A percentile compares a stretch with the other conserved stretches of the same genome.
These are phyloP conservation scores for Podocnemis expansa DNA, from an alignment of 2,113 vertebrate species.

Conservation along the genomic window DNA sequence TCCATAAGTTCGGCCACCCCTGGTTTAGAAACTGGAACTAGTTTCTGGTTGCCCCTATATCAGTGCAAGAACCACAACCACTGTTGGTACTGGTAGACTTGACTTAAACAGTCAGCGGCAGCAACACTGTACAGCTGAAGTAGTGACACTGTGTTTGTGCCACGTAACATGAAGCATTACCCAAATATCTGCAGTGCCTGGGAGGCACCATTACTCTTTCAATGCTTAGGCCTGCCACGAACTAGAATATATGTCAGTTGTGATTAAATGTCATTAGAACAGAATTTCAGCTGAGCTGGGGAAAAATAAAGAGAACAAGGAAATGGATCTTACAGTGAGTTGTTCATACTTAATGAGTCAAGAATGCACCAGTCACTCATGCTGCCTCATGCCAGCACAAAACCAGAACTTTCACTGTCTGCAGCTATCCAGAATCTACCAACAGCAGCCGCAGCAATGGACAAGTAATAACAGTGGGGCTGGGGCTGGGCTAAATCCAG, in stretches of 20 bases:
- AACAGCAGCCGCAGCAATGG: not conserved
- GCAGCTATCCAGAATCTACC: not conserved
- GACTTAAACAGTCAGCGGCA: not conserved
- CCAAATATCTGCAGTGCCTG: not conserved
- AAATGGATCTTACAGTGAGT: not conserved
- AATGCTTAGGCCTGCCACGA: not conserved
- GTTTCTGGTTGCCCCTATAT: not conserved
- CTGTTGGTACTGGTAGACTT: not conserved
- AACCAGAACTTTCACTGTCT: not conserved
- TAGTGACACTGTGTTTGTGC: not conserved
- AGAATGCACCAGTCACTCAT: not conserved
- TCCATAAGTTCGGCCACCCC: too few relatives aligned
- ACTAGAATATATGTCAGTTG: not conserved
- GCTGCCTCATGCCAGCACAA: not conserved
- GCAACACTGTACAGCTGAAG: not conserved
- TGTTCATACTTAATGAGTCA: not conserved
- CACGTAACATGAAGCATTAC: not conserved
- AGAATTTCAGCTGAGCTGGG: not conserved
- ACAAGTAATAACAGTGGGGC: not conserved
- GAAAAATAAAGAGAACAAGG: not conserved
- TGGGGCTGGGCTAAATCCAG: not conserved
- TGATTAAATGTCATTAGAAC: not conserved
- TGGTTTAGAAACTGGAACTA: not conserved
- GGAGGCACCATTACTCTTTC: not conserved
- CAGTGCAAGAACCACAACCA: not conserved